Evolutionary conservation across 2,888 invertebrate species (phyloP).

Genomic region (Boloria euphrosyne): DNA sequence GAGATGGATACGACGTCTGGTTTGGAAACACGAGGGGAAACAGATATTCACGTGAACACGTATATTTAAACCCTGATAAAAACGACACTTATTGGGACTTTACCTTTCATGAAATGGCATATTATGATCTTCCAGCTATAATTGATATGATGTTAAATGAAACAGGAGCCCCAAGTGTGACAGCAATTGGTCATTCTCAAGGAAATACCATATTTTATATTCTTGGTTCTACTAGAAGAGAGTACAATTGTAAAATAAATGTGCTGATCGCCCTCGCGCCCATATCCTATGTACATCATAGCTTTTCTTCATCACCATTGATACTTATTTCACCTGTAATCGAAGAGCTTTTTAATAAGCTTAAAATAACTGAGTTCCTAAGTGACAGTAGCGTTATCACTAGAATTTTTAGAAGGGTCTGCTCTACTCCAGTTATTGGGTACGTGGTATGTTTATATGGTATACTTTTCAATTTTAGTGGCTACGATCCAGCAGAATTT

Average conservation of each 20-base stretch:
- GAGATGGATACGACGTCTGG: conserved; percentile 57
- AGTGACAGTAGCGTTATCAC: conserved; percentile 23
- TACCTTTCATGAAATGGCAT: conserved; percentile 86
- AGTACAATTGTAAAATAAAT: conserved; percentile 67
- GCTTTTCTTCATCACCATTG: conserved; percentile 46
- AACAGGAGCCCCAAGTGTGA: conserved; percentile 77
- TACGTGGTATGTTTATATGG: conserved; percentile 34
- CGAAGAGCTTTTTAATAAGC: conserved; percentile 20
- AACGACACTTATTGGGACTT: conserved; percentile 73
- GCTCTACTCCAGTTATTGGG: conserved; percentile 25
- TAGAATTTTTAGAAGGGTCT: conserved; percentile 20
- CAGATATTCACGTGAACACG: conserved; percentile 79
- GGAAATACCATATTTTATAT: conserved; percentile 82
- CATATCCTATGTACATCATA: conserved; percentile 68
- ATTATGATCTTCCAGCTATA: conserved; percentile 85
- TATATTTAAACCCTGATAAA: conserved; percentile 51
- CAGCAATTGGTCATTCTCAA: conserved; percentile 86
- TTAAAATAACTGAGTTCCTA: conserved; percentile 36
- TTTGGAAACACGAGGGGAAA: conserved; percentile 78
- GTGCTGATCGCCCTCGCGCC: conserved; percentile 80
- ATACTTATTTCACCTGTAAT: conserved; percentile 47
- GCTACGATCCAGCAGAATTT: conserved; percentile 41
- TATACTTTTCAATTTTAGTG: conserved; percentile 29
- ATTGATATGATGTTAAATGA: conserved; percentile 54
- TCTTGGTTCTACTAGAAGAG: conserved; percentile 59